phyloP scores from a whole-genome alignment of 92 coral and sea anemone genomes.

The Siderastrea siderea region DNA sequence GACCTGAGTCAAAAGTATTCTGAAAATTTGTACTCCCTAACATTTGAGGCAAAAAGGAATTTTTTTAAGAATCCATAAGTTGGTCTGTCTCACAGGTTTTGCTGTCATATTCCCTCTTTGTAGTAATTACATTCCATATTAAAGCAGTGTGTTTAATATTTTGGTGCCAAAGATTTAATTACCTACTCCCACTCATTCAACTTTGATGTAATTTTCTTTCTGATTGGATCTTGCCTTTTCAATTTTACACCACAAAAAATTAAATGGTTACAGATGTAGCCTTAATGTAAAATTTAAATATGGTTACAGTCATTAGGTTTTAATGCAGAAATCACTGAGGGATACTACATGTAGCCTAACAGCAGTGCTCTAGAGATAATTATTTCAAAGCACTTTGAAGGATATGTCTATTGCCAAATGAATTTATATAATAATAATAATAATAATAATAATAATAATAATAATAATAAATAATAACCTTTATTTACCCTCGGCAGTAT shows the following conservation, averaged over 20 bases:
- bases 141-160: constrained; percentile 16
- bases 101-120: constrained; percentile 11
- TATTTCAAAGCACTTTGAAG: constrained; percentile 29
- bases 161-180: constrained; percentile 20
- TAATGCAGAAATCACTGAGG: constrained; percentile 12
- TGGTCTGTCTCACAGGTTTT: constrained; percentile 21
- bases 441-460: too few species aligned
- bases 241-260: constrained; percentile 15
- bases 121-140: constrained; percentile 17
- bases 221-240: constrained; percentile 24
- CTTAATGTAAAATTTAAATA: too few species aligned
- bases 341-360: constrained; percentile 10
- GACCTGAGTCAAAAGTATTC: neutral
- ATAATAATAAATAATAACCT: too few species aligned
- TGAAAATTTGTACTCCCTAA: neutral
- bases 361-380: constrained; percentile 6
- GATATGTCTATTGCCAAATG: constrained; percentile 25
- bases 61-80: constrained; percentile 2
- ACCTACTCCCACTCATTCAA: constrained; percentile 25
- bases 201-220: constrained; percentile 1
- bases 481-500: too few species aligned
- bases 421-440: neutral
- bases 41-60: constrained; percentile 11
- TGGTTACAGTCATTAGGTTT: neutral
- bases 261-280: neutral